Base-by-base conservation (phyloP, 2,888 invertebrate genomes). In the Scaeva pyrastri region DNA sequence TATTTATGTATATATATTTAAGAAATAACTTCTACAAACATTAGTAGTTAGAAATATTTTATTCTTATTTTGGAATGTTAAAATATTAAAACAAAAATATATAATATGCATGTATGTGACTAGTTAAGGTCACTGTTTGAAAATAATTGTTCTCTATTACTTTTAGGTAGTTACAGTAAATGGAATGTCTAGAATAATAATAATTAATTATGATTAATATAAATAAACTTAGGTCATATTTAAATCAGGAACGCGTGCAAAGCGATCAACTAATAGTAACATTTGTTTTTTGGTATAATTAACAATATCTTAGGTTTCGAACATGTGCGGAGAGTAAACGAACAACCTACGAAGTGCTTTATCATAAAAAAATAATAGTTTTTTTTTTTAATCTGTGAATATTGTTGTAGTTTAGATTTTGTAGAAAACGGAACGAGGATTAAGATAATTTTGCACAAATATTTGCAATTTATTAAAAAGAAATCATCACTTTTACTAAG, bases 321-420 rank as follows among this genome's bases (percentile, higher is more conserved):
- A 64, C 8, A 26, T 48, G 64, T 66, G 64, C 48, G 23, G 26
- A 64, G 16, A 31, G 31, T 26, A 66, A 66, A 66, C 31, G 64
- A 66, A 66, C 64, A 66, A 48, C 64, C 64, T 31, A 31, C 64
- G 8, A 66, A 1, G 64, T 66, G 64, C 48, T 36, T 60, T 21
- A 58, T 23, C 14, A 31, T 39, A 14, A 21, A 64, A 12, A 26
- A 16, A 26, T 5, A 62, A n/a, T n/a, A n/a, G n/a, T n/a, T n/a
- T n/a, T 26, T 5, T n/a, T 0, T 11, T 21, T 23, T 39, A 12
- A 12, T 6, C 48, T 41, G 52, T 14, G 23, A 45, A n/a, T n/a
- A 41, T 39, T 41, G 21, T 62, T 6, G 7, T 39, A 12, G 12
- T 6, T 39, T 39, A 11, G 12, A 11, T 10, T 11, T 39, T 39